These are phyloP conservation scores for Alviniconcha marisindica DNA, from an alignment of 1,140 invertebrate genomes.

Conservation along the genomic window DNA sequence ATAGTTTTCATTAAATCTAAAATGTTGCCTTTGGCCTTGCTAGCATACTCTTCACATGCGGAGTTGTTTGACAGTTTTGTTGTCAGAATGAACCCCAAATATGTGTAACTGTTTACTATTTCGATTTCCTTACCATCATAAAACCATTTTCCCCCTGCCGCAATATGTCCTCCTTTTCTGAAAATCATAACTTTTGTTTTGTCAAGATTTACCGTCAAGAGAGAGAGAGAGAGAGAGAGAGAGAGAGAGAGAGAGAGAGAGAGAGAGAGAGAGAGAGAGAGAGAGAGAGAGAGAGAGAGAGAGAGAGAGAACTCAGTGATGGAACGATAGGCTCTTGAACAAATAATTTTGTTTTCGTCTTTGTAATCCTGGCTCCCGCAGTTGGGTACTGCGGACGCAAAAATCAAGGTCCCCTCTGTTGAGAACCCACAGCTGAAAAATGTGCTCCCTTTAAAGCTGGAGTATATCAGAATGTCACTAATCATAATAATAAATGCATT, in stretches of 20 bases:
- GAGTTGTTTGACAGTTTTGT: not conserved
- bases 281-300: conserved; percentile 37
- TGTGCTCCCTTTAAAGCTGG: too few species aligned
- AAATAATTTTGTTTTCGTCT: too few species aligned
- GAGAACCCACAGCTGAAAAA: too few species aligned
- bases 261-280: conserved; percentile 39
- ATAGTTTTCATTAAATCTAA: too few species aligned
- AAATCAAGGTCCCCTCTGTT: not conserved
- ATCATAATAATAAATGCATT: too few species aligned
- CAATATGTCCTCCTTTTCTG: not conserved
- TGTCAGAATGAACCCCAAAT: not conserved
- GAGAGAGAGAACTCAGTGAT: conserved; percentile 13
- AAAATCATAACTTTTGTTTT: not conserved
- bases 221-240: not conserved
- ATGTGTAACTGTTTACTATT: not conserved
- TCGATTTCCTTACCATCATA: too few species aligned
- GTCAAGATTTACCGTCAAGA: not conserved
- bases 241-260: not conserved
- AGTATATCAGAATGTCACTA: too few species aligned
- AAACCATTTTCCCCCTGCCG: too few species aligned
- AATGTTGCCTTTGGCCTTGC: too few species aligned
- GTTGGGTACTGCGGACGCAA: not conserved
- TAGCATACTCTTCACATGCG: too few species aligned
- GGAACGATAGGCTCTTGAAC: not conserved
- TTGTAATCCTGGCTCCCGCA: not conserved